phyloP scores from a whole-genome alignment of 2,113 vertebrate genomes.

The Lepidothrix coronata region DNA sequence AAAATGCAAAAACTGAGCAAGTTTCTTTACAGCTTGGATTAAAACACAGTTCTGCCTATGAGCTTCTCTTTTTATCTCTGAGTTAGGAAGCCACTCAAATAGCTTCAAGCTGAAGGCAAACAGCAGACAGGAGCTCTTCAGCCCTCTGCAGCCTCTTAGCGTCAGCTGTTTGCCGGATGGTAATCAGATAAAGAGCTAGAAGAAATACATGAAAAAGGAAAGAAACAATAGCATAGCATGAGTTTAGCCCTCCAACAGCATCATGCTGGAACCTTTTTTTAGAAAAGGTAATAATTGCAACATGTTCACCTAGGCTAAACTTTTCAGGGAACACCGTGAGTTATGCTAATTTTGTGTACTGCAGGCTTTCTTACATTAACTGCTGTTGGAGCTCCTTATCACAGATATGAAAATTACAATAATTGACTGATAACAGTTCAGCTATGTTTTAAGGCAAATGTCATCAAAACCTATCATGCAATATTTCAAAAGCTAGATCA shows the following conservation, averaged over 20 bases:
- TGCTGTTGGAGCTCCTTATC: constrained; percentile 66
- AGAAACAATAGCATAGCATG: constrained; percentile 75
- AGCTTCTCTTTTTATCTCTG: constrained; percentile 72
- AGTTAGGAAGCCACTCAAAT: constrained; percentile 75
- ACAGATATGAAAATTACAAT: constrained; percentile 76
- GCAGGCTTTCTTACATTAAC: constrained; percentile 55
- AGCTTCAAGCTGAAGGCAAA: constrained; percentile 78
- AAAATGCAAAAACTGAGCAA: constrained; percentile 54
- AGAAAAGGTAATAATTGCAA: constrained; percentile 70
- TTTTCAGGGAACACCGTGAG: constrained; percentile 68
- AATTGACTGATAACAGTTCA: constrained; percentile 76
- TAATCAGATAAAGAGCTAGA: constrained; percentile 84
- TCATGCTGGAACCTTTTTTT: constrained; percentile 62
- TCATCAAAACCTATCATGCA: constrained; percentile 69
- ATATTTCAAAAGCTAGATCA: constrained; percentile 59
- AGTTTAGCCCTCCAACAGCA: constrained; percentile 71
- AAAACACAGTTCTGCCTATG: constrained; percentile 55
- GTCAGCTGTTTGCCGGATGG: constrained; percentile 85
- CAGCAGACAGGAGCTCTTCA: constrained; percentile 84
- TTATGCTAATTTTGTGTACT: constrained; percentile 73
- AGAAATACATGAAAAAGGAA: constrained; percentile 77
- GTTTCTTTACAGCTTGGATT: constrained; percentile 47
- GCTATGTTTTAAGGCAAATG: constrained; percentile 75
- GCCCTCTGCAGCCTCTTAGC: constrained; percentile 81
- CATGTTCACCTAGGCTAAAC: constrained; percentile 71